Conservation (phyloP, 2,888 invertebrate species). For the Geophilus truncorum region DNA sequence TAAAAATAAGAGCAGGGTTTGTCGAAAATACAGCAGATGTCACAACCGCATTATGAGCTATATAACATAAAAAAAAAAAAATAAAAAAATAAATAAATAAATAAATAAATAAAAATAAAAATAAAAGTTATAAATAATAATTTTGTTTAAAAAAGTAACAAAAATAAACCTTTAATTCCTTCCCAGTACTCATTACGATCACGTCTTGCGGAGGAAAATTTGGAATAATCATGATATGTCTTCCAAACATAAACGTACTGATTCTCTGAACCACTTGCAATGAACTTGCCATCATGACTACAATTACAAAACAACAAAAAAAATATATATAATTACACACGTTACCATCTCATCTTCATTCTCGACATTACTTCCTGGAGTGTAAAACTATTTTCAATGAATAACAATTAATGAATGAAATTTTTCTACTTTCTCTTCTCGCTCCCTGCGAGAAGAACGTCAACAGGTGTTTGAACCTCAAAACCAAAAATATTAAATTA, state of each 20-base stretch:
- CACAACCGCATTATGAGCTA: slow-evolving; percentile 89
- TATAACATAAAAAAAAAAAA: slow-evolving; percentile 38
- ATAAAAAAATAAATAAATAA: neutral
- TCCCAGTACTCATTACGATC: slow-evolving; percentile 98
- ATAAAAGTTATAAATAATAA: too few relatives aligned
- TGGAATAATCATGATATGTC: slow-evolving; percentile 91
- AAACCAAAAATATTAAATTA: neutral
- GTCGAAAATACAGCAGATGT: slow-evolving; percentile 98
- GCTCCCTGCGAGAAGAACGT: too few relatives aligned
- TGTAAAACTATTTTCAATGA: slow-evolving; percentile 14
- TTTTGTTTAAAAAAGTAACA: neutral
- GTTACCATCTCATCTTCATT: neutral
- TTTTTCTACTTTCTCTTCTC: neutral
- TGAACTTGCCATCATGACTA: slow-evolving; percentile 95
- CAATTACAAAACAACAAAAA: slow-evolving; percentile 36
- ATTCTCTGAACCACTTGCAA: slow-evolving; percentile 95
- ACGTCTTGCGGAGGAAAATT: slow-evolving; percentile 82
- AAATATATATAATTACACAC: slow-evolving; percentile 23
- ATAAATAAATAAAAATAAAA: neutral
- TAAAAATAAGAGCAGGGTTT: slow-evolving; percentile 83
- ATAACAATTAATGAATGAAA: slow-evolving; percentile 10
- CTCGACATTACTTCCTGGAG: neutral
- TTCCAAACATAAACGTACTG: slow-evolving; percentile 98
- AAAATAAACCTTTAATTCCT: slow-evolving; percentile 64
- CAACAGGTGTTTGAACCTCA: neutral